These are phyloP conservation scores for Geococcyx californianus DNA, from an alignment of 2,113 vertebrate species.

Conservation along the genomic window DNA sequence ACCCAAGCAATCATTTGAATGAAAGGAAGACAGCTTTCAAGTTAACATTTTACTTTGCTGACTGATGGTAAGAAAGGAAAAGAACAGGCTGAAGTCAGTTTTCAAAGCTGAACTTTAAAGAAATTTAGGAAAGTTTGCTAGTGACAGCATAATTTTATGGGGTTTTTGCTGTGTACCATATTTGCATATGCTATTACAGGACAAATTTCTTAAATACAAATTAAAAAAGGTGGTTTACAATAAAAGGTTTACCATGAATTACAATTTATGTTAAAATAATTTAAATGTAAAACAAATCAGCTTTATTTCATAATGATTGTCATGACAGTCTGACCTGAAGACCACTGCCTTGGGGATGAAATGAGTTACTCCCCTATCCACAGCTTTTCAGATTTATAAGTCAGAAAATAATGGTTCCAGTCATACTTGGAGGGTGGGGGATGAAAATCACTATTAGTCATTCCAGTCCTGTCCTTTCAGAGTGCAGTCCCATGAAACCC, in stretches of 20 bases:
- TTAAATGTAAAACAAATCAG: neutral
- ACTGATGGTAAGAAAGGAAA: neutral
- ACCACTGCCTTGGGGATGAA: neutral
- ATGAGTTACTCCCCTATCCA: neutral
- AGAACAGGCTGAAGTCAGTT: neutral
- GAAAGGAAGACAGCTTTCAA: neutral
- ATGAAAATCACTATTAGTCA: neutral
- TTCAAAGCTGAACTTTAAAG: neutral
- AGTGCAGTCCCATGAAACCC: neutral
- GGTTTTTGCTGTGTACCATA: neutral
- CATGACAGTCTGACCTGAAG: neutral
- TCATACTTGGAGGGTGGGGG: neutral
- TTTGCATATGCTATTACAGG: accelerated
- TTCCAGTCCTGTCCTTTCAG: neutral
- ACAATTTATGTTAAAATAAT: too few species aligned
- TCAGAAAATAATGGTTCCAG: neutral
- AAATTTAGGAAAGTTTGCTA: neutral
- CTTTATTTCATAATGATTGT: neutral
- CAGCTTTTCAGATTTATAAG: neutral
- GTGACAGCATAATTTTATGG: neutral
- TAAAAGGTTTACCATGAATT: too few species aligned
- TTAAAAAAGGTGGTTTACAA: neutral
- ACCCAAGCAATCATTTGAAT: neutral
- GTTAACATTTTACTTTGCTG: neutral
- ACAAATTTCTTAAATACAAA: neutral